Conservation (phyloP, 2,797 vertebrate species). For the Vespertilio murinus region DNA sequence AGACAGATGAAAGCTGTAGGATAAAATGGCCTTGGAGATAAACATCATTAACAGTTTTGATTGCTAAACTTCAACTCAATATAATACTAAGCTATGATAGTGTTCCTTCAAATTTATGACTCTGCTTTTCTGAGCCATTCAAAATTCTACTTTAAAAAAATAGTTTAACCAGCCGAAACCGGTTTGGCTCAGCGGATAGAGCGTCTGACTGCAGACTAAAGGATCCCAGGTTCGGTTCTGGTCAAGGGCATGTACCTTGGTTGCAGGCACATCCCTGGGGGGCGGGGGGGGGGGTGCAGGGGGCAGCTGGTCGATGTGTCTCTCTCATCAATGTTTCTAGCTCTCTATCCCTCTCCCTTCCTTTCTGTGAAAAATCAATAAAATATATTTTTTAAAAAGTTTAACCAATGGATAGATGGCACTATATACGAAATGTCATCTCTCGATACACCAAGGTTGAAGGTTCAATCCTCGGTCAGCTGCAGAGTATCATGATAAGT, state of each 20-base stretch:
- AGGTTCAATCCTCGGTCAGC: not conserved
- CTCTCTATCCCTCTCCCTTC: too few relatives aligned
- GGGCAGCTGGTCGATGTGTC: too few relatives aligned
- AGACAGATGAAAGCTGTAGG: not conserved
- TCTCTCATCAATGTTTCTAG: too few relatives aligned
- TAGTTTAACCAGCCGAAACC: not conserved
- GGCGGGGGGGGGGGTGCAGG: too few relatives aligned
- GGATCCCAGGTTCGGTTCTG: too few relatives aligned
- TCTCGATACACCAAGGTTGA: not conserved
- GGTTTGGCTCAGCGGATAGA: too few relatives aligned
- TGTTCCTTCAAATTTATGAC: not conserved
- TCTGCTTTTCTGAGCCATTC: not conserved
- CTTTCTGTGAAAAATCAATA: too few relatives aligned
- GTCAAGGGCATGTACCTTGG: too few relatives aligned
- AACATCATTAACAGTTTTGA: not conserved
- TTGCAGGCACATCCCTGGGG: too few relatives aligned
- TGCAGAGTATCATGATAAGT: too few relatives aligned
- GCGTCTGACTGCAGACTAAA: too few relatives aligned
- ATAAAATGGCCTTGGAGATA: not conserved
- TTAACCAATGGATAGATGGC: not conserved
- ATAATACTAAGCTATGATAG: not conserved
- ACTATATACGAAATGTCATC: not conserved
- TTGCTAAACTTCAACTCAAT: not conserved
- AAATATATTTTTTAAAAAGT: not conserved
- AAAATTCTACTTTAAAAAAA: not conserved